These are phyloP conservation scores for Morelia viridis DNA, from an alignment of 2,797 vertebrate genomes.

Conservation along the genomic window DNA sequence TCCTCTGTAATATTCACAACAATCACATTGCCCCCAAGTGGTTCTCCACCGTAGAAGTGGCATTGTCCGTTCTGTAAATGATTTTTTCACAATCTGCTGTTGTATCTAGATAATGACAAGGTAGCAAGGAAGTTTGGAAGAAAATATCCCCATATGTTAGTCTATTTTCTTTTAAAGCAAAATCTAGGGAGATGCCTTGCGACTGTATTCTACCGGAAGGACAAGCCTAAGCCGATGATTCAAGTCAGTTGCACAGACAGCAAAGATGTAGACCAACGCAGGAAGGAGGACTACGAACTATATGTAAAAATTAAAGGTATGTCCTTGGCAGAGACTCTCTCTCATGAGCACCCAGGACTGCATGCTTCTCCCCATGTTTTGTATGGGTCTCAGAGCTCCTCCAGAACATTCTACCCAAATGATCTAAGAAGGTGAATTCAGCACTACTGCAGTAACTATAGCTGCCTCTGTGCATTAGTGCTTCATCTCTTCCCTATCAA, in stretches of 20 bases:
- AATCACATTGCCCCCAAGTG: not conserved
- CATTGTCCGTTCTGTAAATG: not conserved
- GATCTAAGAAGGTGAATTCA: not conserved
- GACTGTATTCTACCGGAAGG: slow-evolving; percentile 64
- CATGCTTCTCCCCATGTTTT: not conserved
- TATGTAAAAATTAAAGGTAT: slow-evolving; percentile 62
- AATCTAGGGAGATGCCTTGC: slow-evolving; percentile 68
- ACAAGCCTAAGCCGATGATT: slow-evolving; percentile 63
- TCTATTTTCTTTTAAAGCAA: slow-evolving; percentile 55
- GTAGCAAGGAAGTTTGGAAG: not conserved
- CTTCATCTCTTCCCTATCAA: not conserved
- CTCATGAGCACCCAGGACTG: not conserved
- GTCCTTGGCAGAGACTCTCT: not conserved
- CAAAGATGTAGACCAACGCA: slow-evolving; percentile 43
- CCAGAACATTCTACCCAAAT: too few relatives aligned
- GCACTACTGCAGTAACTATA: not conserved
- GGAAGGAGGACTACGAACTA: slow-evolving; percentile 61
- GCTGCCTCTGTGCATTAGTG: too few relatives aligned
- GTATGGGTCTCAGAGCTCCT: too few relatives aligned
- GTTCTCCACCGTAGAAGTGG: not conserved
- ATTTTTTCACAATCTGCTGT: not conserved
- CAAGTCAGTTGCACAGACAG: slow-evolving; percentile 58
- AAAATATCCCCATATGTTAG: not conserved
- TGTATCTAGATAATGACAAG: not conserved
- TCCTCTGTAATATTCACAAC: not conserved